Conservation (phyloP, 2,113 vertebrate species). For the Gymnogyps californianus region DNA sequence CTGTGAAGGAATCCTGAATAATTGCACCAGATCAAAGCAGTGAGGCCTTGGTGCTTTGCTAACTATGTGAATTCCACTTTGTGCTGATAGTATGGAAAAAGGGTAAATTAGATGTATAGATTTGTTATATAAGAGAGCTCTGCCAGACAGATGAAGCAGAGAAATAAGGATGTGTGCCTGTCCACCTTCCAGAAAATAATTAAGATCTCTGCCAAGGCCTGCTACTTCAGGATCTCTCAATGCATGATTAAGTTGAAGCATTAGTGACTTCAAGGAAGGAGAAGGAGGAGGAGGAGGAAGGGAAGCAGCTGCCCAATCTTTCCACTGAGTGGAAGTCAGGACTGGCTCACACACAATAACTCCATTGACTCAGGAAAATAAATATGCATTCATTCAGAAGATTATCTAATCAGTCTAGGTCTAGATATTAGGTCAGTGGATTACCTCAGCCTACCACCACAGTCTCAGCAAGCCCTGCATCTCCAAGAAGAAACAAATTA, state of each 20-base stretch:
- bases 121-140: neutral
- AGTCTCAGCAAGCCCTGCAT: neutral
- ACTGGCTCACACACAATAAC: neutral
- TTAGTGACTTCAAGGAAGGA: neutral
- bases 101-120: neutral
- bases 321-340: neutral
- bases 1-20: neutral
- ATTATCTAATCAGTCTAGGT: slow-evolving; percentile 37
- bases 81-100: neutral
- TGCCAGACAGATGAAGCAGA: neutral
- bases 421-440: slow-evolving; percentile 15
- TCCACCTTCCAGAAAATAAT: neutral
- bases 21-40: neutral
- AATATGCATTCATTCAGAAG: slow-evolving; percentile 34
- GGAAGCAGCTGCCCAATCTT: neutral
- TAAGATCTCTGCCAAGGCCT: neutral
- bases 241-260: neutral
- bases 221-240: neutral
- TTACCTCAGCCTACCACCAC: neutral
- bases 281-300: neutral
- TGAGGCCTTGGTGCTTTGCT: neutral
- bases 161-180: neutral
- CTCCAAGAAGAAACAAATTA: slow-evolving; percentile 12
- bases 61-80: neutral
- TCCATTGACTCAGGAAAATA: slow-evolving; percentile 18